phyloP scores from a whole-genome alignment of 2,113 vertebrate species.

The Lipotes vexillifer region DNA sequence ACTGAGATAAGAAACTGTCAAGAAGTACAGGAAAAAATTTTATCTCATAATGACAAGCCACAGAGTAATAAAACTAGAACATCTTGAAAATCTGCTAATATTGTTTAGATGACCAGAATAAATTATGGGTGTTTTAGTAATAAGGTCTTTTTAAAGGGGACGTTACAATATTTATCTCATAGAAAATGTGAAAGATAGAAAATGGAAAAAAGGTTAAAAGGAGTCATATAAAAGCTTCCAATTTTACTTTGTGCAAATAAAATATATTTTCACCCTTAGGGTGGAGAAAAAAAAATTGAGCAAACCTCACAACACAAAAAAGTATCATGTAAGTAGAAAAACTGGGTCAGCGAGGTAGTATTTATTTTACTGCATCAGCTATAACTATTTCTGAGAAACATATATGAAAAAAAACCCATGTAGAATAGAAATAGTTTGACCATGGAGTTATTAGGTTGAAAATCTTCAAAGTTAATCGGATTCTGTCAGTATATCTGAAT shows the following conservation, averaged over 20 bases:
- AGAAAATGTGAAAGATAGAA: not conserved
- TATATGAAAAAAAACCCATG: not conserved
- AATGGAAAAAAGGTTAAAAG: not conserved
- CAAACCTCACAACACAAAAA: not conserved
- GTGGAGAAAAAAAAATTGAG: not conserved
- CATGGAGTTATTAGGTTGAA: not conserved
- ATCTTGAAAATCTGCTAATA: not conserved
- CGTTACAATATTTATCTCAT: not conserved
- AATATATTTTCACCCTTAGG: not conserved
- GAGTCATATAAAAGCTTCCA: not conserved
- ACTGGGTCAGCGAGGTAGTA: not conserved
- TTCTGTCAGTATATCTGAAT: not conserved
- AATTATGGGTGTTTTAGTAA: not conserved
- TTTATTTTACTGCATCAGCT: not conserved
- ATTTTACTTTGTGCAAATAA: not conserved
- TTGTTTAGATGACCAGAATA: not conserved
- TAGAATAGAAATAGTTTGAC: not conserved
- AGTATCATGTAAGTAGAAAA: not conserved
- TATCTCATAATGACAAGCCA: not conserved
- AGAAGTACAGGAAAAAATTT: not conserved
- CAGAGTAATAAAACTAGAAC: not conserved
- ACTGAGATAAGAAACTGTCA: not conserved
- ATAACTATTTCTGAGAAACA: not conserved
- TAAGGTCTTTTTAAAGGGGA: not conserved
- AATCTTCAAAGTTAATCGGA: not conserved